Base-by-base conservation (phyloP, 2,888 invertebrate genomes). In the Cataglyphis altisquamis region DNA sequence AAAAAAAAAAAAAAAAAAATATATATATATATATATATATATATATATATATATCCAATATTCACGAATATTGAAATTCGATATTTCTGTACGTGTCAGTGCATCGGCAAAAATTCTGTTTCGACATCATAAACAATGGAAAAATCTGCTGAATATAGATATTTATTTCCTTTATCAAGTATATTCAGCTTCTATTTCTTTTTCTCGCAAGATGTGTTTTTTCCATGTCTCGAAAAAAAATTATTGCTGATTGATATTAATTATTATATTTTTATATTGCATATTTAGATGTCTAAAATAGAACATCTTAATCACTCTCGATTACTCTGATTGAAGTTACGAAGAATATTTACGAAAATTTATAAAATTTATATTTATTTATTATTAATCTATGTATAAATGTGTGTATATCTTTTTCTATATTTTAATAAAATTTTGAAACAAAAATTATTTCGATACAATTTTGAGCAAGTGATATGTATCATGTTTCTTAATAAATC, bases 91-190 rank as follows among this genome's bases (percentile, higher is more conserved):
- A 55, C 55, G 32, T 55, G 36, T 72, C 73, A 55, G 29, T 55
- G 12, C 36, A 15, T 75, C 21, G 48, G 18, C n/a, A 10, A 70
- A 77, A 77, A 29, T 77, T n/a, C 8, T 29, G 39, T 72, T 70
- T 32, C 55, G 41, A 70, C 39, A 70, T n/a, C n/a, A 36, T 72
- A 77, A 77, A 70, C 41, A 72, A 77, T 55, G 18, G 25, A 77
- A 77, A 68, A 70, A 39, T 52, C 5, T 55, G n/a, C 29, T n/a
- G 10, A 55, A 77, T 55, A 25, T 10, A 4, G 55, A 77, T 25
- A 67, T 18, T 66, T 64, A 66, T 66, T 36, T 36, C 4, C 18
- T 25, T 10, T 18, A 41, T 29, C 29, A 18, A 21, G n/a, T 10
- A 45, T 67, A 36, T 72, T n/a, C 10, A 41, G 15, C 41, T 70